Percentiles rank a stretch among this genome's conserved stretches.
These are phyloP conservation scores for Mycetomoellerius zeteki DNA, from an alignment of 1,140 invertebrate genomes.

Conservation along the genomic window DNA sequence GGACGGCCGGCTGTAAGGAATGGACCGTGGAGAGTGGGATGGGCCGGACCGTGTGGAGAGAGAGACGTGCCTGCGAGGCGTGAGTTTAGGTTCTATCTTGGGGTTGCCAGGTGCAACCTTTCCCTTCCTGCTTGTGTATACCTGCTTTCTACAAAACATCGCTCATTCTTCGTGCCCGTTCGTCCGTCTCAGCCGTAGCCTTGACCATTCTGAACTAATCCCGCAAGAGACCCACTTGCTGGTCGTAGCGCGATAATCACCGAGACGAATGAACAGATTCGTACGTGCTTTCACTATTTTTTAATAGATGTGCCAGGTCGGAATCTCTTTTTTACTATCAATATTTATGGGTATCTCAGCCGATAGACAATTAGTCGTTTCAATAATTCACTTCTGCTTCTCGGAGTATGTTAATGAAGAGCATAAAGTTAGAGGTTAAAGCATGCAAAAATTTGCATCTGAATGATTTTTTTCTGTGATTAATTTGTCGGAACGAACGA, in stretches of 20 bases:
- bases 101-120: conserved; percentile 66
- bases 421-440: not conserved
- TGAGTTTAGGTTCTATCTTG: conserved; percentile 58
- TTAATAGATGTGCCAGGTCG: not conserved
- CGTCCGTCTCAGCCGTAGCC: conserved; percentile 17
- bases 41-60: not conserved
- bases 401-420: not conserved
- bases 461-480: conserved; percentile 25
- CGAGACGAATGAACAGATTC: conserved; percentile 32
- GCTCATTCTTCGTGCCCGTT: conserved; percentile 49
- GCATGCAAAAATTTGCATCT: conserved; percentile 29
- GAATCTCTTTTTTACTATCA: not conserved
- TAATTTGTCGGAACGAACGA: not conserved
- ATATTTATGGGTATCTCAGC: conserved; percentile 7
- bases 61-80: conserved; percentile 60
- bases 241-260: conserved; percentile 31
- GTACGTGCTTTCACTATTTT: conserved; percentile 19
- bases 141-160: conserved; percentile 55
- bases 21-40: conserved; percentile 43
- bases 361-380: not conserved
- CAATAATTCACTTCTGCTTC: not conserved
- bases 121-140: conserved; percentile 58
- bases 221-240: conserved; percentile 6
- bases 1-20: conserved; percentile 56
- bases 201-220: conserved; percentile 44